Evolutionary conservation across 2,113 vertebrate genomes (phyloP), one percentile per base, ranked within the genome.

Genomic region (Motacilla alba): DNA sequence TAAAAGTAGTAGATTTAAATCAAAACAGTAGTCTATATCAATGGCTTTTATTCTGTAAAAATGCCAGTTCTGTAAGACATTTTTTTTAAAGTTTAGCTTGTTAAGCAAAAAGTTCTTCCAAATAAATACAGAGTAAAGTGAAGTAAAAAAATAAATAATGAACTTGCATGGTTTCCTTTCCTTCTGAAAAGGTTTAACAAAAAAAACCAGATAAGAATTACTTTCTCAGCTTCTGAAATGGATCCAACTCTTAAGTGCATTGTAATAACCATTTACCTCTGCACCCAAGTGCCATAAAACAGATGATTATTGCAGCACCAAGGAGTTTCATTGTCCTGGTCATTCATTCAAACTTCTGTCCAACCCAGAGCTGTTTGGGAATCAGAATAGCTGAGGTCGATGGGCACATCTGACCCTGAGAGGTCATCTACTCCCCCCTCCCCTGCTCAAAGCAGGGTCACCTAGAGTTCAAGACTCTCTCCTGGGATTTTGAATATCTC

Each of bases 201-300:
- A 82, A 83, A 64, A 22, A 8, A 7, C 35, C 14, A 83, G 47
- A 37, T 86, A 86, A 93, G 68, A 78, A 82, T 60, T 87, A 75
- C 60, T 87, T 77, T 30, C 37, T 92, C 62, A 84, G 77, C 83
- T 95, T 78, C 81, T 94, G 94, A 96, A 94, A 91, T 66, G 18
- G 46, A 66, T 94, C 94, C 94, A 97, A 7, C 70, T 87, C 74
- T 87, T 95, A 94, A 97, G 93, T 93, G 93, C 89, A 50, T 67
- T 84, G 81, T 92, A 92, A 93, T 94, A 88, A 88, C 59, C 60
- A 19, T 96, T 95, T 81, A 94, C 95, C 89, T 94, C 93, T 97
- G 90, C 46, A 90, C 95, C 56, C 7, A 11, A 81, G 50, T 70
- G 74, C 86, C 86, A 94, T 97, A 97, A 97, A 95, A 10, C 68